Percentiles rank a stretch among this genome's conserved stretches.
These are phyloP conservation scores for Eristalis intricaria DNA, from an alignment of 2,888 invertebrate genomes.

Conservation along the genomic window DNA sequence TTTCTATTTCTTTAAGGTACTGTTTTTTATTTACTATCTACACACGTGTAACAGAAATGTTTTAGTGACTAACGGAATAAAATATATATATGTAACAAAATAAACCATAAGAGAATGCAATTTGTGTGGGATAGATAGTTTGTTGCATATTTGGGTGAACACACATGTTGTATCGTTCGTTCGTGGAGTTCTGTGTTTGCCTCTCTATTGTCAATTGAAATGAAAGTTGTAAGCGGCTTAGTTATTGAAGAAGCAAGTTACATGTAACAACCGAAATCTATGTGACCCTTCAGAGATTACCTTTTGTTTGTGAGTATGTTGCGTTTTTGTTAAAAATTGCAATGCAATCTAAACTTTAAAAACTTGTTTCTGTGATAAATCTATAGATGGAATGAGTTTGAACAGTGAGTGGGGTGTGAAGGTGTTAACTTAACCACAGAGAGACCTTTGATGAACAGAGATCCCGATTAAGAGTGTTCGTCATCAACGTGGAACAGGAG, in stretches of 20 bases:
- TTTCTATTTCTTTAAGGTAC: conserved; percentile 59
- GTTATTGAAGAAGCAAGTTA: neutral
- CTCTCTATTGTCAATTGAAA: neutral
- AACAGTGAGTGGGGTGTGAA: neutral
- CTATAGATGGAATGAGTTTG: neutral
- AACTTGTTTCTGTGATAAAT: neutral
- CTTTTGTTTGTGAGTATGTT: neutral
- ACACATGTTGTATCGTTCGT: conserved; percentile 10
- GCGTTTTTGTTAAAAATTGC: neutral
- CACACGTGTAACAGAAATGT: neutral
- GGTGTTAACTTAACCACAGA: too few relatives aligned
- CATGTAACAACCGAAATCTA: neutral
- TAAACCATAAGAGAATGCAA: conserved; percentile 9
- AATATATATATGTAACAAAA: neutral
- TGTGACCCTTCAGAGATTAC: neutral
- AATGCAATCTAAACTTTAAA: neutral
- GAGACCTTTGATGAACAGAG: too few relatives aligned
- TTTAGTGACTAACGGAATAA: conserved; percentile 35
- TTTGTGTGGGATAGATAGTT: conserved; percentile 31
- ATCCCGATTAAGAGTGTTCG: too few relatives aligned
- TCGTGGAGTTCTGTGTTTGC: conserved; percentile 16
- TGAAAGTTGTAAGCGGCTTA: neutral
- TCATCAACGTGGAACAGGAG: too few relatives aligned
- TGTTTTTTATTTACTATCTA: conserved; percentile 11
- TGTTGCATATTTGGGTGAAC: neutral